phyloP scores from a whole-genome alignment of 2,113 vertebrate genomes.

The Garra rufa region DNA sequence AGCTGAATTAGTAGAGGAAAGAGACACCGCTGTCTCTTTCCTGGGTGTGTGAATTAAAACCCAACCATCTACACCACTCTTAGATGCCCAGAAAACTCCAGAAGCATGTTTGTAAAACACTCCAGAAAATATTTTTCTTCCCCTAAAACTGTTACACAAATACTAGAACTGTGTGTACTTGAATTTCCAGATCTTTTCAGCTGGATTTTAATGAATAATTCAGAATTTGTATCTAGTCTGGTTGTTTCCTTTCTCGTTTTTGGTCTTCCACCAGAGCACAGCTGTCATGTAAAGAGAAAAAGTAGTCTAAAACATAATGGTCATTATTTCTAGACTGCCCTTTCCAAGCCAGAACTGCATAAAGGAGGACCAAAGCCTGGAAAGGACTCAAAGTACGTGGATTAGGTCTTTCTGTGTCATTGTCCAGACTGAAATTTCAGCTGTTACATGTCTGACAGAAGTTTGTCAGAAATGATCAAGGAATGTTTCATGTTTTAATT shows the following conservation, averaged over 20 bases:
- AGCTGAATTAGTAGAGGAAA: constrained; percentile 90
- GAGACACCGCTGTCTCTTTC: constrained; percentile 90
- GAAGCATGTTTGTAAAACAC: constrained; percentile 81
- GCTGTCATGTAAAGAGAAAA: neutral
- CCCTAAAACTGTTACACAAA: constrained; percentile 29
- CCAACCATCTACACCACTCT: constrained; percentile 55
- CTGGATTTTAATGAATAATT: neutral
- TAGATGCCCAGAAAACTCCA: constrained; percentile 77
- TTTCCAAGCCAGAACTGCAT: neutral
- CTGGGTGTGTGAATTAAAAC: constrained; percentile 84
- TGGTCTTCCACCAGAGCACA: neutral
- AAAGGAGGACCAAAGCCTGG: neutral
- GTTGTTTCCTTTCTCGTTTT: neutral
- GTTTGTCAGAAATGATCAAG: constrained; percentile 47
- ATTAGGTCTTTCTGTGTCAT: constrained; percentile 31
- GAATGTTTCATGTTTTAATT: constrained; percentile 43
- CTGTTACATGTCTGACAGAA: constrained; percentile 47
- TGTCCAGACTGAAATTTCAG: constrained; percentile 13
- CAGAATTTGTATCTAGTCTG: neutral
- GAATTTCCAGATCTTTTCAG: neutral
- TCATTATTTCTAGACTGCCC: neutral
- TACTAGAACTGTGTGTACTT: constrained; percentile 3
- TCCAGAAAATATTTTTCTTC: constrained; percentile 9
- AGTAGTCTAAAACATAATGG: neutral
- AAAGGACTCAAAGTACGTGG: neutral